Evolutionary conservation across 2,797 vertebrate species (phyloP).

Genomic region (Gambelia wislizenii): DNA sequence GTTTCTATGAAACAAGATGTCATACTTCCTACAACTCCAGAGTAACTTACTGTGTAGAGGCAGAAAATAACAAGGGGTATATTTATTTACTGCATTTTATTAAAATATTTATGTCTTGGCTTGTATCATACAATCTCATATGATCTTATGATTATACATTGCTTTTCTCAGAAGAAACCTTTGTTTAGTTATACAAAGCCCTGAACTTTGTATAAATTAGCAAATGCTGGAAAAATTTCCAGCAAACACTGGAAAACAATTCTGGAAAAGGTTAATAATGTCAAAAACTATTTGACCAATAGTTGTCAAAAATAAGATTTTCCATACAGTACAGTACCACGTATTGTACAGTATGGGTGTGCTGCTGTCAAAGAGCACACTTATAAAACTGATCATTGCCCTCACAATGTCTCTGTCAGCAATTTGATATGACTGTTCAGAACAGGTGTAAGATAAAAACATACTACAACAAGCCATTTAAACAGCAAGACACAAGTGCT

Average conservation of each 20-base stretch:
- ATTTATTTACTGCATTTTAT: too few relatives aligned
- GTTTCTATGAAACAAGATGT: neutral
- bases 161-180: neutral
- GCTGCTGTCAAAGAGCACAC: conserved; percentile 30
- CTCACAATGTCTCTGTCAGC: conserved; percentile 58
- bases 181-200: neutral
- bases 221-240: too few relatives aligned
- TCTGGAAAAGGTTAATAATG: neutral
- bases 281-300: neutral
- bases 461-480: conserved; percentile 18
- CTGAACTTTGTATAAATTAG: neutral
- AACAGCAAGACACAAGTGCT: neutral
- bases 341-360: neutral
- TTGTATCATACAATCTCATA: too few relatives aligned
- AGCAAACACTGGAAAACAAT: too few relatives aligned
- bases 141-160: too few relatives aligned
- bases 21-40: neutral
- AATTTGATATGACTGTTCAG: conserved; percentile 20
- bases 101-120: too few relatives aligned
- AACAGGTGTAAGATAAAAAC: conserved; percentile 61
- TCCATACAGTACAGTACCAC: neutral
- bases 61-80: neutral
- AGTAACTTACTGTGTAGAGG: neutral
- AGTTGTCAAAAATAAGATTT: neutral
- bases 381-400: conserved; percentile 35